Evolutionary conservation across 2,888 invertebrate species (phyloP), one percentile per base, ranked within the genome.

Genomic region (Gisinianus flammeolus): DNA sequence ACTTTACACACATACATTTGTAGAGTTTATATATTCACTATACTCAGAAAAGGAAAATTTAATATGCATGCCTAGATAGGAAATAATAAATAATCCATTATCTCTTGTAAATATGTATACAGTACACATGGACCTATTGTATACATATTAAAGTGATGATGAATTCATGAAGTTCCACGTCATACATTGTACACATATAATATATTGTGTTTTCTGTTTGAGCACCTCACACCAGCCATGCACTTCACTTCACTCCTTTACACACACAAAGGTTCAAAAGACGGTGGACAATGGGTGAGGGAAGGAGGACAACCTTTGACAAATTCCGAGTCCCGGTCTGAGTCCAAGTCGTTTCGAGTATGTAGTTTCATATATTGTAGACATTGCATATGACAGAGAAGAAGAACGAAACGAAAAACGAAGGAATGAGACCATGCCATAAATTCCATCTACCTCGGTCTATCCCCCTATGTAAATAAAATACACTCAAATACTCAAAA

Each of bases 301-400:
- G 62, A 24, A 24, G 4, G 24, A 10, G 62, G 24, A 24, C 62
- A 62, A 62, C 62, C 62, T 62, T 62, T 62, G 62, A 62, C 62
- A 62, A 62, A 62, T 26, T 62, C 62, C n/a, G 8, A 12, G 4
- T 56, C 19, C n/a, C 56, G 4, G 6, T 35, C 35, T 5, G 35
- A 35, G 5, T 35, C 35, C 35, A 35, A 35, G 35, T 12, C 12
- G 35, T 35, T 35, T 12, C 35, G 35, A 58, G 22, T 58, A 22
- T 10, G n/a, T 22, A 58, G 58, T 19, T 58, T 58, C n/a, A 22
- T 58, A 19, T 24, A 58, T 58, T n/a, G n/a, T 58, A n/a, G 5
- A 6, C n/a, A 24, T 19, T 6, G 19, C 19, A 58, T 58, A n/a
- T 58, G 5, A 58, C 6, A 58, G 58, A 19, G 10, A 22, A n/a